These are phyloP conservation scores for Patella ulyssiponensis DNA, from an alignment of 2,888 invertebrate species.

Conservation along the genomic window DNA sequence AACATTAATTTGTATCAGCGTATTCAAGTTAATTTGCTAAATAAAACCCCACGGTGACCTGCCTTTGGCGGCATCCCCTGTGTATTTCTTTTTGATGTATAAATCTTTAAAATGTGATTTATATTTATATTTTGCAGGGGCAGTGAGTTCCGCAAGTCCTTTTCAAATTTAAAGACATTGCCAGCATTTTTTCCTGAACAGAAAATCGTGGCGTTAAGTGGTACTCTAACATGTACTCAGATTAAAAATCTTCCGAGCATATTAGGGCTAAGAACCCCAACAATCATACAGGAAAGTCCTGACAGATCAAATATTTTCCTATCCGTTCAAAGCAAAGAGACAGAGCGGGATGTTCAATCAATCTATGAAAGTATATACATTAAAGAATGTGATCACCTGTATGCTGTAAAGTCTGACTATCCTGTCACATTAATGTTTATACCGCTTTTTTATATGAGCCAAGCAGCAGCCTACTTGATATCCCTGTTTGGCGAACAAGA, in stretches of 20 bases:
- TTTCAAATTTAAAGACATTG: conserved; percentile 13
- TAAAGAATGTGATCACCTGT: neutral
- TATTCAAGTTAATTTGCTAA: too few relatives aligned
- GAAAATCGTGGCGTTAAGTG: conserved; percentile 23
- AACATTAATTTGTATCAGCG: too few relatives aligned
- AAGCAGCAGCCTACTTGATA: conserved; percentile 22
- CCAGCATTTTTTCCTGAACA: conserved; percentile 15
- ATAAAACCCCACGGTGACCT: too few relatives aligned
- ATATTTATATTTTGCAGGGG: conserved; percentile 18
- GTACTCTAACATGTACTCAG: conserved; percentile 19
- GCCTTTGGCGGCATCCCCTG: too few relatives aligned
- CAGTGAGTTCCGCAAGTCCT: conserved; percentile 18
- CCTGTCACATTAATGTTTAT: conserved; percentile 32
- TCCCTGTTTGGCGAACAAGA: conserved; percentile 17
- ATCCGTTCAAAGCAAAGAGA: conserved; percentile 1
- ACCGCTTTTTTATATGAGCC: conserved; percentile 29
- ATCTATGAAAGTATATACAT: conserved; percentile 25
- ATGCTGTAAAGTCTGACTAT: conserved; percentile 18
- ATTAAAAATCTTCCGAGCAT: conserved; percentile 13
- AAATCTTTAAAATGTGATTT: too few relatives aligned
- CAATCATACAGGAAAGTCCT: conserved; percentile 19
- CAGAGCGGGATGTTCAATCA: conserved; percentile 14
- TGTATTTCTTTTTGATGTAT: too few relatives aligned
- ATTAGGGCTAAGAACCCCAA: conserved; percentile 4
- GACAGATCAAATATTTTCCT: conserved; percentile 23